These are phyloP conservation scores for Brachionus manjavacas DNA, from an alignment of 1,140 invertebrate species.

Conservation along the genomic window DNA sequence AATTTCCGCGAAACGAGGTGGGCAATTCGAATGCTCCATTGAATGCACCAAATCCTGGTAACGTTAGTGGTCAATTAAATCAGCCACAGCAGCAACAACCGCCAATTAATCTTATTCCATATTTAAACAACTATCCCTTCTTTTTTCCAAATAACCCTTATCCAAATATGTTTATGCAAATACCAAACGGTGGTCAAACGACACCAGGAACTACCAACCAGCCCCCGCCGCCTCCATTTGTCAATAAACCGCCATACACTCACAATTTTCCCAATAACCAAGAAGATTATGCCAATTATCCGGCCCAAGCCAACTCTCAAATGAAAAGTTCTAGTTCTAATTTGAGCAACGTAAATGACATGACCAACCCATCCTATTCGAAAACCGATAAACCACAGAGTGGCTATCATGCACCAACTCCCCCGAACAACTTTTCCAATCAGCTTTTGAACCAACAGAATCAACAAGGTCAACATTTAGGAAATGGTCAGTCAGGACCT, in stretches of 20 bases:
- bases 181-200: constrained; percentile 12
- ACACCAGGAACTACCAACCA: not conserved
- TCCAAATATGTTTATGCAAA: constrained; percentile 34
- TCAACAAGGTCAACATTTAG: not conserved
- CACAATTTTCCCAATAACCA: not conserved
- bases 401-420: constrained; percentile 17
- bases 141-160: constrained; percentile 33
- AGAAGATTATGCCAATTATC: not conserved
- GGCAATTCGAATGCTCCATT: not conserved
- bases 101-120: constrained; percentile 32
- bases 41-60: not conserved
- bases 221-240: not conserved
- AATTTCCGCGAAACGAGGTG: constrained; percentile 5
- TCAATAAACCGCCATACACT: constrained; percentile 21
- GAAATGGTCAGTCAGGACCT: not conserved
- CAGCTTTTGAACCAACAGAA: not conserved
- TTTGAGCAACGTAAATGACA: constrained; percentile 28
- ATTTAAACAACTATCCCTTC: constrained; percentile 29
- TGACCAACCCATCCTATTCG: not conserved
- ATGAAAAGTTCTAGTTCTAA: constrained; percentile 34
- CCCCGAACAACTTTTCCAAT: not conserved
- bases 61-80: not conserved
- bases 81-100: constrained; percentile 25
- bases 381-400: constrained; percentile 11
- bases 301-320: not conserved